A percentile compares a stretch with the other conserved stretches of the same genome.
Evolutionary conservation across 2,797 vertebrate genomes (phyloP).

Genomic region (Agapornis canus): DNA sequence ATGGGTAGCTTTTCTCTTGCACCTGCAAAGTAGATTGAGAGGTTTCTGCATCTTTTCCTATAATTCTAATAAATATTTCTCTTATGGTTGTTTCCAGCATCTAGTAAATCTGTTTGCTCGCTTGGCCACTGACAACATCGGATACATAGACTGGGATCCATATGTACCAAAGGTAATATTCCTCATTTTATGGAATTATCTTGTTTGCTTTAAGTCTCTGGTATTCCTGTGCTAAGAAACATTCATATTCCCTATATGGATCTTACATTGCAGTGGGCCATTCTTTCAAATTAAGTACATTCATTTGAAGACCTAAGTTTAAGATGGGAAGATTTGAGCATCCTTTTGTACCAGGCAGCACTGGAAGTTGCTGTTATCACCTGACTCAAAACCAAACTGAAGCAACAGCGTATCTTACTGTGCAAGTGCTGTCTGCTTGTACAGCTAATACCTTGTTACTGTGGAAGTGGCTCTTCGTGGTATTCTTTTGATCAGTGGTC

Average conservation of each 20-base stretch:
- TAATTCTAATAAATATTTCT: background rate
- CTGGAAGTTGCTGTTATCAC: background rate
- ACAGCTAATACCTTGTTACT: background rate
- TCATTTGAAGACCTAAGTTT: background rate
- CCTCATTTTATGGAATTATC: background rate
- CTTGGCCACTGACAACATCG: conserved; percentile 96
- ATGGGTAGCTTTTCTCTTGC: background rate
- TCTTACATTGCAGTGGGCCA: background rate
- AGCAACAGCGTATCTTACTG: background rate
- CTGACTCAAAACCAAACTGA: background rate
- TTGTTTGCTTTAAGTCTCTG: background rate
- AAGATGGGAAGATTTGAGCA: background rate
- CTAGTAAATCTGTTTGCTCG: conserved; percentile 95
- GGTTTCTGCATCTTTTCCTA: background rate
- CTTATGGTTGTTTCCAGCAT: conserved; percentile 78
- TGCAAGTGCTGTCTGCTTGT: background rate
- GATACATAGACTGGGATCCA: conserved; percentile 97
- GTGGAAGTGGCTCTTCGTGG: background rate
- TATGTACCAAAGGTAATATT: conserved; percentile 93
- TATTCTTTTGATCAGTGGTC: background rate
- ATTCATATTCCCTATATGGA: background rate
- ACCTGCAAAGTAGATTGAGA: background rate
- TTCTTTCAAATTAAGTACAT: background rate
- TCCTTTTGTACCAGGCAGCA: background rate
- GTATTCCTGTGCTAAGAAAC: background rate